A percentile compares a stretch with the other conserved stretches of the same genome.
Evolutionary conservation across 2,113 vertebrate species (phyloP).

Genomic region (Thryonomys swinderianus): DNA sequence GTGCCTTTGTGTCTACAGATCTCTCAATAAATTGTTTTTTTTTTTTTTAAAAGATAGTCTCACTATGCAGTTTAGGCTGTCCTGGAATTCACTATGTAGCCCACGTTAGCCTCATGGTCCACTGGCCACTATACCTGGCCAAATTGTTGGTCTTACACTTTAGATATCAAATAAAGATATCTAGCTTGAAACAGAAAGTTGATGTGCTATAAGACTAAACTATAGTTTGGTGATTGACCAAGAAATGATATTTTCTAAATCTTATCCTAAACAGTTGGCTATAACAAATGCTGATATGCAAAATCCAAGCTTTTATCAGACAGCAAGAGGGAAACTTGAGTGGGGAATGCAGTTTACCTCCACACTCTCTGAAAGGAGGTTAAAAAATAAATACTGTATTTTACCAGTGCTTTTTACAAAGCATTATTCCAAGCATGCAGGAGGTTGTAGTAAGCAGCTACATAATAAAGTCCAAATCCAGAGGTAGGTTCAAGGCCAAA

Average conservation of each 20-base stretch:
- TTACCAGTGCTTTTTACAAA: slow-evolving; percentile 81
- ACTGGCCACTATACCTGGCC: background rate
- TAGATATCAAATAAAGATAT: slow-evolving; percentile 81
- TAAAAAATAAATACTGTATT: slow-evolving; percentile 84
- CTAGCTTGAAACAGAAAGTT: slow-evolving; percentile 79
- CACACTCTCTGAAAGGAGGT: slow-evolving; percentile 84
- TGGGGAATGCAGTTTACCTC: slow-evolving; percentile 83
- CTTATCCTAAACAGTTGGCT: slow-evolving; percentile 83
- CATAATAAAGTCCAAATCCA: slow-evolving; percentile 81
- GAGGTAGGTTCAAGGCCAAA: slow-evolving; percentile 86
- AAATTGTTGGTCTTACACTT: slow-evolving; percentile 76
- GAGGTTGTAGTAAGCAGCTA: slow-evolving; percentile 80
- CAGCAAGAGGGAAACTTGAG: slow-evolving; percentile 82
- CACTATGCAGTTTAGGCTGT: background rate
- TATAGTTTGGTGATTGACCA: slow-evolving; percentile 78
- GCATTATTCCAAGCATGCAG: slow-evolving; percentile 79
- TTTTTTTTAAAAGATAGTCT: background rate
- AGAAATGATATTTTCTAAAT: slow-evolving; percentile 75
- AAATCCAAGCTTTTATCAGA: slow-evolving; percentile 83
- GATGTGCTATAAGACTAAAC: slow-evolving; percentile 82
- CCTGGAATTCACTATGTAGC: background rate
- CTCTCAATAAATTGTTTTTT: slow-evolving; percentile 63
- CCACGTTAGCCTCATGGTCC: background rate
- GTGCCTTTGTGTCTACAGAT: slow-evolving; percentile 75
- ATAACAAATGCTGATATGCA: slow-evolving; percentile 81